Conservation (phyloP, 1,140 invertebrate species). For the Scaptomyza graminum region DNA sequence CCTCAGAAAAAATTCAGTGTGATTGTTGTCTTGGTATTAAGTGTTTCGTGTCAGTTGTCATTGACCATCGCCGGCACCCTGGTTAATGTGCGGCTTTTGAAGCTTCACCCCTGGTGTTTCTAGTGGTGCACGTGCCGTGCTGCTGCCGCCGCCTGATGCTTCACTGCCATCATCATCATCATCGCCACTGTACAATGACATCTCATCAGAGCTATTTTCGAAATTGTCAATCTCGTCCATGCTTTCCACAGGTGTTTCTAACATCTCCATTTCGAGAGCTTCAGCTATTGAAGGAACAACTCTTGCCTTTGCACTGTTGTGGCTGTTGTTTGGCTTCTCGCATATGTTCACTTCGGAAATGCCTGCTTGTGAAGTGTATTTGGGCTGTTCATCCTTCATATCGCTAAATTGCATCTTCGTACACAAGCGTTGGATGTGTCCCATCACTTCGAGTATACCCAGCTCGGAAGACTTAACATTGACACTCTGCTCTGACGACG, state of each 20-base stretch:
- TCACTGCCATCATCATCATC: constrained; percentile 46
- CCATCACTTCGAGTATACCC: constrained; percentile 62
- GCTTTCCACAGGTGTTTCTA: constrained; percentile 55
- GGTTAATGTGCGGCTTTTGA: constrained; percentile 18
- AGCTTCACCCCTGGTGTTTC: constrained; percentile 9
- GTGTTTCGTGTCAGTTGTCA: constrained; percentile 7
- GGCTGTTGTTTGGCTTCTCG: neutral
- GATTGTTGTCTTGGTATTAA: neutral
- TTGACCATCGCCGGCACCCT: constrained; percentile 72
- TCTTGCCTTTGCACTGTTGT: neutral
- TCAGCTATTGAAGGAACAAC: neutral
- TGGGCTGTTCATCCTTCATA: constrained; percentile 28
- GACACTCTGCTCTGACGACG: constrained; percentile 56
- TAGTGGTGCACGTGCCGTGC: constrained; percentile 35
- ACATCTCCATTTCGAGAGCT: constrained; percentile 22
- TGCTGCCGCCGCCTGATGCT: constrained; percentile 33
- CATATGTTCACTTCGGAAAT: neutral
- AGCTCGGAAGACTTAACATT: constrained; percentile 63
- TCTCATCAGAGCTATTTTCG: constrained; percentile 64
- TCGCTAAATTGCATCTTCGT: constrained; percentile 55
- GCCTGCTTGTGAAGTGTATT: constrained; percentile 13
- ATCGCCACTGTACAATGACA: constrained; percentile 65
- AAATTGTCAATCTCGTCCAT: constrained; percentile 70
- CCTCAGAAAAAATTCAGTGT: constrained; percentile 21
- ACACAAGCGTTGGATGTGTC: constrained; percentile 69